A percentile compares a stretch with the other conserved stretches of the same genome.
These are phyloP conservation scores for Hyposoter didymator DNA, from an alignment of 2,888 invertebrate species.

Conservation along the genomic window DNA sequence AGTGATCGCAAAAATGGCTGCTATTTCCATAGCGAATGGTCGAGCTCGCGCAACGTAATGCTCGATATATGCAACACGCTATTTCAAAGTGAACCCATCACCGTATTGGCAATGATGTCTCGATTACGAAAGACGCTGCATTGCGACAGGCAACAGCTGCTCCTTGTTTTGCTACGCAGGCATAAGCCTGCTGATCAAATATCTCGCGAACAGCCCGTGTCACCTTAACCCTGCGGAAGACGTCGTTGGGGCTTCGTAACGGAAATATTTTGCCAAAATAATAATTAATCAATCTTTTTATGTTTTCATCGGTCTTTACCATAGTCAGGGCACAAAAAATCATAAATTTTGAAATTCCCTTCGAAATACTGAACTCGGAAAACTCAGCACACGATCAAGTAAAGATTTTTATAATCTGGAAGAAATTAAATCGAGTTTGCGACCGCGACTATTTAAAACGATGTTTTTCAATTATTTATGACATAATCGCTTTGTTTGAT, in stretches of 20 bases:
- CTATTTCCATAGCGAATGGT: constrained; percentile 2
- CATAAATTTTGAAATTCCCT: background rate
- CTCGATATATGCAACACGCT: constrained; percentile 41
- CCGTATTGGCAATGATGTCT: constrained; percentile 59
- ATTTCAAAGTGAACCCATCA: constrained; percentile 23
- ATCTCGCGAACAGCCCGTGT: constrained; percentile 10
- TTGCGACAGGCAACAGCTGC: constrained; percentile 44
- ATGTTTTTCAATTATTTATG: too few relatives aligned
- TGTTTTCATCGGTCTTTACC: background rate
- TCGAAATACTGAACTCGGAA: background rate
- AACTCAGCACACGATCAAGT: background rate
- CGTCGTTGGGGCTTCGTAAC: background rate
- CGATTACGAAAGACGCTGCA: constrained; percentile 47
- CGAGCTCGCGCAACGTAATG: constrained; percentile 36
- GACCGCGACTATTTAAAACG: too few relatives aligned
- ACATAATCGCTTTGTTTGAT: too few relatives aligned
- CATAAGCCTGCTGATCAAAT: constrained; percentile 19
- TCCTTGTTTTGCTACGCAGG: constrained; percentile 31
- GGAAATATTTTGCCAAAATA: constrained; percentile 7
- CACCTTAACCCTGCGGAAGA: constrained; percentile 15
- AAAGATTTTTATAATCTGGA: too few relatives aligned
- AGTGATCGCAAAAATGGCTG: background rate
- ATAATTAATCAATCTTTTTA: background rate
- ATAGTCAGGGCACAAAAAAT: background rate
- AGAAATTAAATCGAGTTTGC: too few relatives aligned